These are phyloP conservation scores for Lycocerus yunnanus DNA, from an alignment of 2,888 invertebrate species.

Conservation along the genomic window DNA sequence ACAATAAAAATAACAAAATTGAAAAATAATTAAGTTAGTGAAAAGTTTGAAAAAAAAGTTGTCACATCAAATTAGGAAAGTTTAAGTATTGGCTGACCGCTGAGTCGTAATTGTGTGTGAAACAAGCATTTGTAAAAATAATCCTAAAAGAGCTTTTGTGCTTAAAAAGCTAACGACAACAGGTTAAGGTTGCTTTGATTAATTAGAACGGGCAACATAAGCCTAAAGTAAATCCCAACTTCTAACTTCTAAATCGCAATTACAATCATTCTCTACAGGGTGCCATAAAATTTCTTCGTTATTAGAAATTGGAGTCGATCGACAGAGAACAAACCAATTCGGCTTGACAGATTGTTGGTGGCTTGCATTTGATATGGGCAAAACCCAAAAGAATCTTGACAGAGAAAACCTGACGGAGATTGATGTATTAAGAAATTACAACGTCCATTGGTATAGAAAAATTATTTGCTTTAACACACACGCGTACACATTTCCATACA, in stretches of 20 bases:
- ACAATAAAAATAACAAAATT: background rate
- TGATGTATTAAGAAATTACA: slow-evolving; percentile 24
- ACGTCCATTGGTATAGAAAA: slow-evolving; percentile 14
- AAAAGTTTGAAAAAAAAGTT: background rate
- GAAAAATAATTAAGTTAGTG: background rate
- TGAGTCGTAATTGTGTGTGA: slow-evolving; percentile 15
- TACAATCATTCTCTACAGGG: slow-evolving; percentile 18
- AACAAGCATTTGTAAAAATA: slow-evolving; percentile 21
- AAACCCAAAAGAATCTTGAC: slow-evolving; percentile 24
- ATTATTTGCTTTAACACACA: slow-evolving; percentile 4
- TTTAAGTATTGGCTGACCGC: slow-evolving; percentile 8
- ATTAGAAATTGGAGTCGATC: slow-evolving; percentile 20
- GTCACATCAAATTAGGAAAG: slow-evolving; percentile 1
- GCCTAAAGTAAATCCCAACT: slow-evolving; percentile 18
- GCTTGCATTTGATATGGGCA: slow-evolving; percentile 16
- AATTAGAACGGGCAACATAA: slow-evolving; percentile 20
- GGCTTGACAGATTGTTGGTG: slow-evolving; percentile 17
- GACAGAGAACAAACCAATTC: slow-evolving; percentile 20
- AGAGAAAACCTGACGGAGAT: slow-evolving; percentile 24
- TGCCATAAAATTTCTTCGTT: slow-evolving; percentile 21
- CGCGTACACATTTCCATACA: background rate
- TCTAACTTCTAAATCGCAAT: slow-evolving; percentile 27
- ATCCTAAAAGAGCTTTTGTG: slow-evolving; percentile 10
- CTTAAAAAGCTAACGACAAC: slow-evolving; percentile 19
- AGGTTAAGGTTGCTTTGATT: slow-evolving; percentile 21